These are phyloP conservation scores for Cyprinodon brontotheroides DNA, from an alignment of 2,113 vertebrate genomes.

Conservation along the genomic window DNA sequence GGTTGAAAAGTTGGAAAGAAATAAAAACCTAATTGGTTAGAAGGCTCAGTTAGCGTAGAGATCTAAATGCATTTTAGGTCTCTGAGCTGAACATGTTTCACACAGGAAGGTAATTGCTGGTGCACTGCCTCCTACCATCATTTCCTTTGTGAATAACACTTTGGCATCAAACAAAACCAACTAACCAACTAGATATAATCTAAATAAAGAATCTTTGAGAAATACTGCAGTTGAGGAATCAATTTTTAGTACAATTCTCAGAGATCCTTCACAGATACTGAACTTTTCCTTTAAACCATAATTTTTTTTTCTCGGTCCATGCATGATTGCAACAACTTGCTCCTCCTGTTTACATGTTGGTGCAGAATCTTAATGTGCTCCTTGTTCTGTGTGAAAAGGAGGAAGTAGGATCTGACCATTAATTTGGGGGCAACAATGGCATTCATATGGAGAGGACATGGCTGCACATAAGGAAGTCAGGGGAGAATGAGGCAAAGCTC, in stretches of 20 bases:
- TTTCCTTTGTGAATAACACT: no score
- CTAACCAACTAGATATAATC: no score
- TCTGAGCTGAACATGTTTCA: no score
- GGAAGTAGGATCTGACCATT: conserved; percentile 58
- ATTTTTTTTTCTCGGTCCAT: conserved; percentile 5
- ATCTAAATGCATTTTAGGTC: no score
- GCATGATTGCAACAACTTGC: neutral
- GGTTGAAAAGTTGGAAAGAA: no score
- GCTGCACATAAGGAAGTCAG: conserved; percentile 48
- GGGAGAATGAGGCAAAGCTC: conserved; percentile 47
- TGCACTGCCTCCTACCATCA: no score
- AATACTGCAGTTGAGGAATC: neutral
- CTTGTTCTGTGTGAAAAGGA: conserved; percentile 46
- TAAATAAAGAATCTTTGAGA: neutral
- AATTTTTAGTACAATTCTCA: neutral
- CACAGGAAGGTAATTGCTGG: no score
- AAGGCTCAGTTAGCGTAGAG: no score
- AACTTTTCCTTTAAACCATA: neutral
- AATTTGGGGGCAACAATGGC: conserved; percentile 56
- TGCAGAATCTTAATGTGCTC: conserved; percentile 56
- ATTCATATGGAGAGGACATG: conserved; percentile 52
- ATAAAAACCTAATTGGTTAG: no score
- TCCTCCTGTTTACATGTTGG: conserved; percentile 5
- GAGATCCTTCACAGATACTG: neutral
- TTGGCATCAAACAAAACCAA: no score